phyloP scores from a whole-genome alignment of 2,888 invertebrate species.

The Chymomyza amoena region DNA sequence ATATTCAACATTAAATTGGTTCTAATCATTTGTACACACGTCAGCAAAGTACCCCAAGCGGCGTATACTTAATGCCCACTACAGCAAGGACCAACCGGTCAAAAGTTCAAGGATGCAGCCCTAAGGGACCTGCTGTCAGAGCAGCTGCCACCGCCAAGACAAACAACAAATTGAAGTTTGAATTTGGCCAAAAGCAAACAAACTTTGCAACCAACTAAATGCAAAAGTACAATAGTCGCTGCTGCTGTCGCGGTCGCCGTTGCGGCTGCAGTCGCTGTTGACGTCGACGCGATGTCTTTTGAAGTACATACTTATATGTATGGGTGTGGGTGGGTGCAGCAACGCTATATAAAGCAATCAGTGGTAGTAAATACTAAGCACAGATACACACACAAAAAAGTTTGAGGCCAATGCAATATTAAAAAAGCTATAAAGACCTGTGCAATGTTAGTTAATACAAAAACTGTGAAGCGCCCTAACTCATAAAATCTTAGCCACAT shows the following conservation, averaged over 20 bases:
- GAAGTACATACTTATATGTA: no score
- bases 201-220: background rate
- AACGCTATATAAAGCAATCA: background rate
- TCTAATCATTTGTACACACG: background rate
- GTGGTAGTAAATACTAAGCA: background rate
- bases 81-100: background rate
- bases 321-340: background rate
- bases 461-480: no score
- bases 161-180: conserved; percentile 49
- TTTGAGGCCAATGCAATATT: no score
- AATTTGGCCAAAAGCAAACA: background rate
- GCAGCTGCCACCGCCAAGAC: conserved; percentile 15
- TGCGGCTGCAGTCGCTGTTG: no score
- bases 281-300: no score
- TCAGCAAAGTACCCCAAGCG: conserved; percentile 15
- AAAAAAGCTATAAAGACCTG: no score
- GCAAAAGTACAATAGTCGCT: background rate
- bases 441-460: no score
- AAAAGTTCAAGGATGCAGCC: background rate
- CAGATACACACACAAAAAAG: background rate
- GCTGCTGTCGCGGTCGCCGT: background rate
- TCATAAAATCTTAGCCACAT: no score
- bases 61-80: conserved; percentile 30
- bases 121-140: background rate
- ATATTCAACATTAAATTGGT: background rate